Conservation (phyloP, 1,140 invertebrate genomes). For the Nomia melanderi region DNA sequence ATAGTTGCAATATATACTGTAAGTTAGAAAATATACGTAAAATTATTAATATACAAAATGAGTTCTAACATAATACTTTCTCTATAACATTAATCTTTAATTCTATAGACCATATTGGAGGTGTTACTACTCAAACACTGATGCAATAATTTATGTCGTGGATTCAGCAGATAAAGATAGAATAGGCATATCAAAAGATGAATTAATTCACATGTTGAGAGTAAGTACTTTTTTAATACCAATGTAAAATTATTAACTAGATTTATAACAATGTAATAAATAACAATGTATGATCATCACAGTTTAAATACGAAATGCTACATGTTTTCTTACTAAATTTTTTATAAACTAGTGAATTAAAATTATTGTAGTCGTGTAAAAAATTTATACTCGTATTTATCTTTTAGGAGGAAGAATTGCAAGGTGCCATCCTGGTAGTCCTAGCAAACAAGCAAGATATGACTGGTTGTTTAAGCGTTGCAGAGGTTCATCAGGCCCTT, state of each 20-base stretch:
- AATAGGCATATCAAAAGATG: conserved; percentile 99
- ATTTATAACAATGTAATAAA: neutral
- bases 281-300: neutral
- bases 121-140: conserved; percentile 99
- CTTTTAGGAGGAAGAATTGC: conserved; percentile 97
- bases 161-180: conserved; percentile 99
- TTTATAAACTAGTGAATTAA: neutral
- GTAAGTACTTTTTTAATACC: conserved; percentile 81
- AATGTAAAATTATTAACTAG: conserved; percentile 8
- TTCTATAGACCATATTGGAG: conserved; percentile 98
- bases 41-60: neutral
- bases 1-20: no score
- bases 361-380: conserved; percentile 1
- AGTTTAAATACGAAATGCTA: neutral
- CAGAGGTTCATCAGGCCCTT: conserved; percentile 97
- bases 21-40: no score
- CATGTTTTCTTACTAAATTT: no score
- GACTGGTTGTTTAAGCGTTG: conserved; percentile 96
- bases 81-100: conserved; percentile 59
- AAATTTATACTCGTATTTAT: conserved; percentile 26
- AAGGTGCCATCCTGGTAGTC: conserved; percentile 96
- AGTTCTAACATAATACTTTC: no score
- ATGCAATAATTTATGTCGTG: conserved; percentile 99
- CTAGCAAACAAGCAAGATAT: conserved; percentile 99
- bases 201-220: conserved; percentile 97